Base-by-base conservation (phyloP, 2,113 vertebrate genomes). In the Chloropsis cyanopogon region DNA sequence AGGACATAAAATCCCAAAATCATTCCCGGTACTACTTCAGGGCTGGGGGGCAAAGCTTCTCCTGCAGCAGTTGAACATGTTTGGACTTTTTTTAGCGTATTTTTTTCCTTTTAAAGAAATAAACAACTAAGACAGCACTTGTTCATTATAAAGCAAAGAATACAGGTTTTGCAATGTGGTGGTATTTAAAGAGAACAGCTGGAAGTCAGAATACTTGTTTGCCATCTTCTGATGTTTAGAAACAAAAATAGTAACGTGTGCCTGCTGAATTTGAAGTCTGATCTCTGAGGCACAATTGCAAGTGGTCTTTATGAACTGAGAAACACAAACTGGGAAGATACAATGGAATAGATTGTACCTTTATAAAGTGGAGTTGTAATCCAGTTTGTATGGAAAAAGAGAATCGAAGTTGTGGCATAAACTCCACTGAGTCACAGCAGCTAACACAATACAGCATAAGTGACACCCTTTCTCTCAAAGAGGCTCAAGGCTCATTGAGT, bases 331-430 rank as follows among this genome's bases (percentile, higher is more conserved):
- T 71, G n/a, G 41, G 82, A 87, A 93, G 85, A 75, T 66, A 97
- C 93, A 96, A 97, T 66, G 54, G 94, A 92, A 79, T 61, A 94
- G 72, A 95, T 42, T 89, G 96, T 81, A 96, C 72, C 91, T 95
- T 95, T 95, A 86, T 80, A 93, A 94, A 96, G 72, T n/a, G 79
- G 84, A 96, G 69, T 70, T 97, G 93, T 96, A 97, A 97, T 97
- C 94, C 95, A 83, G 91, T 96, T 95, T 95, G 92, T 96, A 97
- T 90, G 93, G 94, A 96, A 96, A 97, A 78, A 86, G 95, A 96
- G 90, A 96, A 97, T 78, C 92, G 66, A 96, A 90, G 90, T 81
- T 94, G 96, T 81, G 93, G 96, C 54, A 94, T 94, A 93, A 97
- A 96, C 91, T 89, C 93, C 46, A 90, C 80, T 53, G 92, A 96